These are phyloP conservation scores for Ailuropoda melanoleuca DNA, from an alignment of 2,113 vertebrate species.

Conservation along the genomic window DNA sequence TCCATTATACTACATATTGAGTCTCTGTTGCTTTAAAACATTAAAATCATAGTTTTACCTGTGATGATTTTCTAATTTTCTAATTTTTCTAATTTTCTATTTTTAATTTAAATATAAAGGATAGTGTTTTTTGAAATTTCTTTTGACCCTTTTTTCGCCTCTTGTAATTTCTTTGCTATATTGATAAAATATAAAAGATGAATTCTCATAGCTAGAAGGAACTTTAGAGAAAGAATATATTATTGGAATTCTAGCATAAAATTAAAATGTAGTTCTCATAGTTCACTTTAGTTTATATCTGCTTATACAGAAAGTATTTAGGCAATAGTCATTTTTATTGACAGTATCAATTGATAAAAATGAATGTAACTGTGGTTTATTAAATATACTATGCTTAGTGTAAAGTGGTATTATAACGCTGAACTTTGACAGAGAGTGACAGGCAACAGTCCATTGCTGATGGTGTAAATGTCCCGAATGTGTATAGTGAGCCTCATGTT, in stretches of 20 bases:
- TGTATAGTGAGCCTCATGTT: neutral
- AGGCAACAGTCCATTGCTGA: neutral
- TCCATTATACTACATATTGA: neutral
- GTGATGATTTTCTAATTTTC: neutral
- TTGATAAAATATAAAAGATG: neutral
- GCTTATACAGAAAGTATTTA: slow-evolving; percentile 7
- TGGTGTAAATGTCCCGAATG: neutral
- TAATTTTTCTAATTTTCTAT: neutral
- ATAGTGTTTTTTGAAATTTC: neutral
- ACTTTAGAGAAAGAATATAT: neutral
- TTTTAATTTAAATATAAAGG: slow-evolving; percentile 26
- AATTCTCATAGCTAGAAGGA: neutral
- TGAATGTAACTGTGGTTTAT: neutral
- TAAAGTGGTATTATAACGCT: neutral
- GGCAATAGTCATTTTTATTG: neutral
- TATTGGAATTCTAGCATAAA: neutral
- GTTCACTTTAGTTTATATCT: neutral
- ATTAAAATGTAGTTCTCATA: slow-evolving; percentile 4
- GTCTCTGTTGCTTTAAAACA: neutral
- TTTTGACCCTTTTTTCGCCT: slow-evolving; percentile 3
- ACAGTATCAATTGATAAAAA: neutral
- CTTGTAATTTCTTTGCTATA: slow-evolving; percentile 22
- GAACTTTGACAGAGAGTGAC: neutral
- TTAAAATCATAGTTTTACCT: neutral
- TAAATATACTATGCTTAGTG: neutral